Base-by-base conservation (phyloP, 2,113 vertebrate genomes). In the Erinaceus europaeus region DNA sequence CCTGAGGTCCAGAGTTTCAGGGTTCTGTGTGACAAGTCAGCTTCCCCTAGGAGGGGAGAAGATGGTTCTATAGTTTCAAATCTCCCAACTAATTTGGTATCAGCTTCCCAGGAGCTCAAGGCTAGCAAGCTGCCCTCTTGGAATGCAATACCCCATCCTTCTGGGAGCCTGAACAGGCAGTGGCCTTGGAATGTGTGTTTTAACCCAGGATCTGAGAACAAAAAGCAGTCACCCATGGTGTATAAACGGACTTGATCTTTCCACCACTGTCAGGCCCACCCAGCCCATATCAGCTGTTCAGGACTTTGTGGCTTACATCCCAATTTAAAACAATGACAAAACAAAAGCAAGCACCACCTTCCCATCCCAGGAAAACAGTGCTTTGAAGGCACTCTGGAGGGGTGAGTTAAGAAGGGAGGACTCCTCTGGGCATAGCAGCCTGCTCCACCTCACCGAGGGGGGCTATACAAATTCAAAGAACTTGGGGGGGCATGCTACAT, bases 181-280 rank as follows among this genome's bases (percentile, higher is more conserved):
- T 11, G 7, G 40, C 34, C 57, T 91, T 38, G 17, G 76, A 88
- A 80, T 76, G 64, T 88, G 90, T 80, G 23, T 76, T 32, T 88
- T 90, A 44, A 77, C 65, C 68, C 73, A 23, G 48, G 61, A 78
- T 17, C 42, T 1, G 10, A 84, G 89, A 94, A 92, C 27, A 84
- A 79, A 95, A 92, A 80, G 32, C 61, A 64, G 69, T 84, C 29
- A 11, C 90, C 86, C 77, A 80, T 4, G 1, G 68, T 14, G 69
- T 38, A n/a, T 71, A 95, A 76, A 62, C 6, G 3, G 69, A 74
- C 50, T 64, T 69, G 88, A 50, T 86, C 77, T 88, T 87, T 78
- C 13, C 36, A 12, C 4, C 11, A 1, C 82, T 73, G 38, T 71
- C 91, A 61, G 9, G 53, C 38, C 86, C 64, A 53, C 53, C 0